Percentiles rank a stretch among this genome's conserved stretches.
Evolutionary conservation across 2,113 vertebrate species (phyloP).

Genomic region (Turdus rufiventris): DNA sequence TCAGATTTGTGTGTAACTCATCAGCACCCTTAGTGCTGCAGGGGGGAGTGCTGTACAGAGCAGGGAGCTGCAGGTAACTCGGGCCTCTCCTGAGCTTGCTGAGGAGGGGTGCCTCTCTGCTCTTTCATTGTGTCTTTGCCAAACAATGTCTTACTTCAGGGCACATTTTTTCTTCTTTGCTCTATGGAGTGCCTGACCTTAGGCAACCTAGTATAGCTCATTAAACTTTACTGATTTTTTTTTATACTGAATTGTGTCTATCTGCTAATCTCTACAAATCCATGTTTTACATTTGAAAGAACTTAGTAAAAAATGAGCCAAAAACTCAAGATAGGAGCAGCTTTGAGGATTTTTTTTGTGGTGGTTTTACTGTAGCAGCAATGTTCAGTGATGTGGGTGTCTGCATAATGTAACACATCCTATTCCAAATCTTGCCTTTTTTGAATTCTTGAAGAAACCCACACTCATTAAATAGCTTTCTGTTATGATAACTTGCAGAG

Average conservation of each 20-base stretch:
- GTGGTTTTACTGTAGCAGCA: slow-evolving; percentile 2
- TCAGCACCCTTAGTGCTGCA: background rate
- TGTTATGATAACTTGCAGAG: slow-evolving; percentile 63
- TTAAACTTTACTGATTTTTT: background rate
- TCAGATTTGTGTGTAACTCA: background rate
- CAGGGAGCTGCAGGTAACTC: background rate
- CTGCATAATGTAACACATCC: slow-evolving; percentile 18
- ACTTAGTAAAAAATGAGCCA: background rate
- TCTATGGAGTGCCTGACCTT: background rate
- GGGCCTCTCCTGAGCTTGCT: background rate
- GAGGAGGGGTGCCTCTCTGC: background rate
- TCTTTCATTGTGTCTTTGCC: background rate
- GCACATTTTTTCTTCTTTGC: background rate
- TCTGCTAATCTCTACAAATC: background rate
- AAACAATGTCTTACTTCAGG: background rate
- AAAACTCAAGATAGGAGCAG: background rate
- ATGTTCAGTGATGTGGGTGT: background rate
- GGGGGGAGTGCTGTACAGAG: background rate
- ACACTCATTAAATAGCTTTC: slow-evolving; percentile 65
- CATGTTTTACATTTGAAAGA: background rate
- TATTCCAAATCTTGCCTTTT: slow-evolving; percentile 45
- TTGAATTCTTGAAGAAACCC: slow-evolving; percentile 43
- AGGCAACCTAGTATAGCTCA: background rate
- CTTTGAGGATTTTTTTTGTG: background rate
- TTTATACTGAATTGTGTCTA: background rate